phyloP scores from a whole-genome alignment of 2,888 invertebrate genomes.

The Allolobophora icterica region DNA sequence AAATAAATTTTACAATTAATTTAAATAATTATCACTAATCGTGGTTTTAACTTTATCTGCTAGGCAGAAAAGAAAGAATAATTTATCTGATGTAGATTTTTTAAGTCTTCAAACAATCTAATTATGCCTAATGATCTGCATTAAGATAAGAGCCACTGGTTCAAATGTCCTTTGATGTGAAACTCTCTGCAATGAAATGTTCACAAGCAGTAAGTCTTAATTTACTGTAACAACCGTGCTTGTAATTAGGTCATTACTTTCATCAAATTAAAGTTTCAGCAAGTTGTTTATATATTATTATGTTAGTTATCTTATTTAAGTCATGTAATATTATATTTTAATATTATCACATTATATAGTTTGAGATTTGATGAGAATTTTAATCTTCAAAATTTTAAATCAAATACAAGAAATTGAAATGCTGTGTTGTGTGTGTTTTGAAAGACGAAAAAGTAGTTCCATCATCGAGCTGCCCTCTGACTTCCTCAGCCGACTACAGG shows the following conservation, averaged over 20 bases:
- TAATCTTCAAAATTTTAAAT: background rate
- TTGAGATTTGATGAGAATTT: background rate
- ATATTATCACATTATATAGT: background rate
- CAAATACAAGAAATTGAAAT: background rate
- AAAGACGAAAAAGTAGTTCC: slow-evolving; percentile 25
- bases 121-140: background rate
- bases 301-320: too few relatives aligned
- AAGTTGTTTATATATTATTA: too few relatives aligned
- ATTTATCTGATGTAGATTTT: background rate
- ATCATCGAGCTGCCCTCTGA: background rate
- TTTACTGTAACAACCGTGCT: too few relatives aligned
- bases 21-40: background rate
- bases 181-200: background rate
- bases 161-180: background rate
- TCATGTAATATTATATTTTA: too few relatives aligned
- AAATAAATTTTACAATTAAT: background rate
- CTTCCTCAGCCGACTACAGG: slow-evolving; percentile 13
- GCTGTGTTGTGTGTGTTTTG: background rate
- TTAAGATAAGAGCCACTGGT: too few relatives aligned
- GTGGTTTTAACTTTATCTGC: background rate
- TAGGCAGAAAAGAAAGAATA: background rate
- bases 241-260: too few relatives aligned
- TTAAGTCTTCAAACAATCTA: background rate
- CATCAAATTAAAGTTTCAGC: too few relatives aligned
- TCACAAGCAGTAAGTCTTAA: too few relatives aligned